Evolutionary conservation across 2,113 vertebrate species (phyloP).

Genomic region (Ochotona curzoniae): DNA sequence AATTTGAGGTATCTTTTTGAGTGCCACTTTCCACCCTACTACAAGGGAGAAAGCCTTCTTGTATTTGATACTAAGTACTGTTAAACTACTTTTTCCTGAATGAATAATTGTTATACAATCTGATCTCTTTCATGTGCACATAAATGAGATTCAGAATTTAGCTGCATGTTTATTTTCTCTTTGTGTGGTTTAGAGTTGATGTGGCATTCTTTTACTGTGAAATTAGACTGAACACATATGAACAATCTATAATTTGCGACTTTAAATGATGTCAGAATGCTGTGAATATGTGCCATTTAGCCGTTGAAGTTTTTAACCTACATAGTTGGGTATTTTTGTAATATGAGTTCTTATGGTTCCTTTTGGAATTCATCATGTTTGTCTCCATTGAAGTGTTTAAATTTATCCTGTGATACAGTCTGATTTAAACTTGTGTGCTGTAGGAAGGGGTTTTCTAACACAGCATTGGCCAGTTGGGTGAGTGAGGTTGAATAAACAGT

Average conservation of each 20-base stretch:
- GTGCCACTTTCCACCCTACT: background rate
- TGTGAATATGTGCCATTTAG: conserved; percentile 30
- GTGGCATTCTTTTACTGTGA: conserved; percentile 80
- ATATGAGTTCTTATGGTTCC: conserved; percentile 36
- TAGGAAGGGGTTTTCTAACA: conserved; percentile 54
- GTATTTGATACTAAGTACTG: conserved; percentile 45
- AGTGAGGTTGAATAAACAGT: background rate
- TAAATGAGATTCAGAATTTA: conserved; percentile 69
- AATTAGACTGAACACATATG: conserved; percentile 64
- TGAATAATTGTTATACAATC: conserved; percentile 44
- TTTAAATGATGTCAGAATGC: background rate
- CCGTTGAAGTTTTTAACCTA: background rate
- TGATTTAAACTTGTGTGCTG: conserved; percentile 28
- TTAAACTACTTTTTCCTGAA: conserved; percentile 48
- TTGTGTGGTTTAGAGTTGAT: conserved; percentile 84
- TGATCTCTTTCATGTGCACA: conserved; percentile 5
- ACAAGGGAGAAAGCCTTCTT: conserved; percentile 21
- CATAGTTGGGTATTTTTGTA: conserved; percentile 63
- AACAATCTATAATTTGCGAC: conserved; percentile 64
- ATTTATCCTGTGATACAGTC: conserved; percentile 33
- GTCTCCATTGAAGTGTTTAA: conserved; percentile 27
- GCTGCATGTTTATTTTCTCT: conserved; percentile 81
- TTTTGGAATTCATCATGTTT: conserved; percentile 54
- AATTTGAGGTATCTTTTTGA: conserved; percentile 2
- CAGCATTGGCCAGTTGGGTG: background rate